Base-by-base conservation (phyloP, 2,113 vertebrate genomes). In the Alethe castanea region DNA sequence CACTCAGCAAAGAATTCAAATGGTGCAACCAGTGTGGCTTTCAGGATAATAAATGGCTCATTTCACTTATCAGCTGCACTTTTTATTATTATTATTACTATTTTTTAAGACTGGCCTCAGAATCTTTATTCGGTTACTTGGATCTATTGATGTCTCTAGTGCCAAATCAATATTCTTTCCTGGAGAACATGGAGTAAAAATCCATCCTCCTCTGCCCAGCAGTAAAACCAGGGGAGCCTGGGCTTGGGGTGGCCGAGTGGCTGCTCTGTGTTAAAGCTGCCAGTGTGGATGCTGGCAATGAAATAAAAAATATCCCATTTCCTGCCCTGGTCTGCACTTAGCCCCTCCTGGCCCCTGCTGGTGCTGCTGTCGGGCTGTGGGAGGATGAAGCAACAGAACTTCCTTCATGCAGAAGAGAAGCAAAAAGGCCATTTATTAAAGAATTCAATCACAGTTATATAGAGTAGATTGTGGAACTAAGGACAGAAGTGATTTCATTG, bases 171-270 rank as follows among this genome's bases (percentile, higher is more conserved):
- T 97, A 86, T 19, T 5, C 90, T 81, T 96, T 97, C 87, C 90
- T 88, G 29, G 86, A 97, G 94, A 96, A 95, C 94, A 95, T 2
- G 35, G 92, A 94, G 77, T 48, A 95, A 92, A 97, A 98, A 97
- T 96, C 96, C 89, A 92, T 91, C 78, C 22, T 83, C 4, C 25
- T 83, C 78, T 86, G 67, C 85, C 97, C 70, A 50, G 96, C 83
- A 95, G 80, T 94, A 57, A 94, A 86, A 79, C 4, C 92, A 36
- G 6, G 29, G 88, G 19, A 73, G 67, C 22, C 24, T 4, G 77
- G 78, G 24, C 53, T 3, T 14, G 2, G 1, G 67, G 62, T 35
- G 71, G 62, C 79, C 40, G 29, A 50, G 81, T 1, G 69, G 38
- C 62, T n/a, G 91, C 91, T 76, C 66, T 50, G 81, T 19, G 54